Evolutionary conservation across 2,797 vertebrate species (phyloP).

Genomic region (Threskiornis aethiopicus): DNA sequence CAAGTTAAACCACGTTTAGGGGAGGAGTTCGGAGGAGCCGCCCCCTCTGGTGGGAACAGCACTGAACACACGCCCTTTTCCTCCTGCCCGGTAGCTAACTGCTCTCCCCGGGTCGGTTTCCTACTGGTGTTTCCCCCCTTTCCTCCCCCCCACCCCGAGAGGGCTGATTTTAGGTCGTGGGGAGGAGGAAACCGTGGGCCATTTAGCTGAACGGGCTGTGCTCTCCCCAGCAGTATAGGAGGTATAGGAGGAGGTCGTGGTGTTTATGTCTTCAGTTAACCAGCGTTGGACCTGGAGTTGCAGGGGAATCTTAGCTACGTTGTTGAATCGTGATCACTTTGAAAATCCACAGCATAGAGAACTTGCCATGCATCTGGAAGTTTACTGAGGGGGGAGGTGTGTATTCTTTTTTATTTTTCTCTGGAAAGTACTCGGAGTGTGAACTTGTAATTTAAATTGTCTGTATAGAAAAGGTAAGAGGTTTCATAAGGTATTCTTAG

Average conservation of each 20-base stretch:
- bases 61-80: neutral
- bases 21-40: constrained; percentile 31
- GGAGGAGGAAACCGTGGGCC: neutral
- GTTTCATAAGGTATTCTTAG: neutral
- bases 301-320: neutral
- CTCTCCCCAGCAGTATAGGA: neutral
- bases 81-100: neutral
- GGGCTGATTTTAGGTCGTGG: neutral
- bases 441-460: neutral
- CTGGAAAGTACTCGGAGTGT: neutral
- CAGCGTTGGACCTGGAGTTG: neutral
- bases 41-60: neutral
- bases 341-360: neutral
- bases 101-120: neutral
- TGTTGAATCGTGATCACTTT: neutral
- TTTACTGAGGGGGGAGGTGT: too few species aligned
- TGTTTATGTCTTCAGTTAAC: neutral
- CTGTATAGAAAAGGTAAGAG: neutral
- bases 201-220: neutral
- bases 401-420: neutral
- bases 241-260: neutral
- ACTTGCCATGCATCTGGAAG: neutral
- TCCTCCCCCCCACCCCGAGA: too few species aligned
- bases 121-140: neutral
- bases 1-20: constrained; percentile 10